phyloP scores from a whole-genome alignment of 1,140 invertebrate species.

The Thaumatotibia leucotreta region DNA sequence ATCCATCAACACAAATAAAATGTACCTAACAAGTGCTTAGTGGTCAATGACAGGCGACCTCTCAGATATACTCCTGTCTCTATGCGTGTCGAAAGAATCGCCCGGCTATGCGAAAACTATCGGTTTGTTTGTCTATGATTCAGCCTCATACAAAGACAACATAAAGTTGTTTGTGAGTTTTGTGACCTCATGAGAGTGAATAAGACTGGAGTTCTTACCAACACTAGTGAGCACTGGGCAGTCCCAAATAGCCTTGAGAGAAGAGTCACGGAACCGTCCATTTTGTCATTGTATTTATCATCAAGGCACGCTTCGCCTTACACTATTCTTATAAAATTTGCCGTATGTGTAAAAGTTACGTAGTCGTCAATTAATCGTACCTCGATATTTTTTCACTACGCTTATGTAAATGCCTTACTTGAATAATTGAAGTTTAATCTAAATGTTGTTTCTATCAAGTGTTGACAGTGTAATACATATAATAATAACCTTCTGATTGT shows the following conservation, averaged over 20 bases:
- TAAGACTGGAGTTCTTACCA: not conserved
- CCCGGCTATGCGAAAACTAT: no score
- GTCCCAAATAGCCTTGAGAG: not conserved
- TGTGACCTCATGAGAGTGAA: not conserved
- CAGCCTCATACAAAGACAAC: no score
- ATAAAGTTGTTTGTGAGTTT: not conserved
- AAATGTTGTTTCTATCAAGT: not conserved
- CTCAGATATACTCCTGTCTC: no score
- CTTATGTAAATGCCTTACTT: conserved; percentile 11
- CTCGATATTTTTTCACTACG: conserved; percentile 10
- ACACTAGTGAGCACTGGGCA: not conserved
- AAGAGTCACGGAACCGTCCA: conserved; percentile 9
- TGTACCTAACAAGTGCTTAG: no score
- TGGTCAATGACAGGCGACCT: no score
- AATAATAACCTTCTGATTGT: not conserved
- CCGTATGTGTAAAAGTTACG: not conserved
- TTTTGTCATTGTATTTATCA: not conserved
- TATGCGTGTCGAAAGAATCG: no score
- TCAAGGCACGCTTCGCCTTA: conserved; percentile 9
- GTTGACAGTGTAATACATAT: not conserved
- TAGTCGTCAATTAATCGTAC: not conserved
- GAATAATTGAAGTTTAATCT: not conserved
- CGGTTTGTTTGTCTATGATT: no score
- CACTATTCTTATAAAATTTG: not conserved
- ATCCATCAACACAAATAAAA: no score